Conservation (phyloP, 1,140 invertebrate genomes). For the Drosophila pallidifrons region DNA sequence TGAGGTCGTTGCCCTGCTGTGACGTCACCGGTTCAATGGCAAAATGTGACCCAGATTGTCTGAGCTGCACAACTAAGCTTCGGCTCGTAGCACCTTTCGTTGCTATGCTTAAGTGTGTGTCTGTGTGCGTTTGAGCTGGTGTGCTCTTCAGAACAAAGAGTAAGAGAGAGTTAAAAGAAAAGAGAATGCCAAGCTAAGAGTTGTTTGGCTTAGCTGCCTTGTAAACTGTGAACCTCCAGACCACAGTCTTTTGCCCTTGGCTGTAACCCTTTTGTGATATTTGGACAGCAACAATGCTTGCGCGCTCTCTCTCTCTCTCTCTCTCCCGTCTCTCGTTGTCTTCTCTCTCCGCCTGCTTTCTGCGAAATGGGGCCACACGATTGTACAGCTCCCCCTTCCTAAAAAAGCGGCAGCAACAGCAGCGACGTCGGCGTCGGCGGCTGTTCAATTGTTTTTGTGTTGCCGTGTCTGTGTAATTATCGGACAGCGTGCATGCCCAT, state of each 20-base stretch:
- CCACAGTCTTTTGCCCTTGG: slow-evolving; percentile 53
- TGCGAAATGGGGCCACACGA: slow-evolving; percentile 74
- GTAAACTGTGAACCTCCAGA: slow-evolving; percentile 42
- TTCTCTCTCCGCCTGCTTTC: slow-evolving; percentile 33
- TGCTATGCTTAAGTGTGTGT: slow-evolving; percentile 26
- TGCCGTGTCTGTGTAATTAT: slow-evolving; percentile 77
- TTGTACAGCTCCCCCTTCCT: slow-evolving; percentile 37
- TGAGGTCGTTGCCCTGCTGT: slow-evolving; percentile 84
- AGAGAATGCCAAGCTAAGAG: slow-evolving; percentile 2
- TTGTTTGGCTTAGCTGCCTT: slow-evolving; percentile 23
- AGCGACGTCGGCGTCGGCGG: slow-evolving; percentile 45
- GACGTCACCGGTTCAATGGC: slow-evolving; percentile 85
- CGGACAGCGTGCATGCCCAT: slow-evolving; percentile 69
- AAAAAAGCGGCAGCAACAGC: neutral
- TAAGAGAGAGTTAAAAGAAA: slow-evolving; percentile 13
- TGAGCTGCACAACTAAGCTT: slow-evolving; percentile 84
- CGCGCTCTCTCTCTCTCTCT: slow-evolving; percentile 11
- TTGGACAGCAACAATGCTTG: slow-evolving; percentile 34
- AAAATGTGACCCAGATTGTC: slow-evolving; percentile 85
- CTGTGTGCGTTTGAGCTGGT: slow-evolving; percentile 42
- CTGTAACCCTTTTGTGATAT: slow-evolving; percentile 51
- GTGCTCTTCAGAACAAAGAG: slow-evolving; percentile 72
- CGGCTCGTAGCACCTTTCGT: slow-evolving; percentile 36
- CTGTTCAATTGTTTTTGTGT: slow-evolving; percentile 71
- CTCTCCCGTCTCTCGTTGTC: neutral